A percentile compares a stretch with the other conserved stretches of the same genome.
These are phyloP conservation scores for Drosophila affinis DNA, from an alignment of 2,888 invertebrate species.

Conservation along the genomic window DNA sequence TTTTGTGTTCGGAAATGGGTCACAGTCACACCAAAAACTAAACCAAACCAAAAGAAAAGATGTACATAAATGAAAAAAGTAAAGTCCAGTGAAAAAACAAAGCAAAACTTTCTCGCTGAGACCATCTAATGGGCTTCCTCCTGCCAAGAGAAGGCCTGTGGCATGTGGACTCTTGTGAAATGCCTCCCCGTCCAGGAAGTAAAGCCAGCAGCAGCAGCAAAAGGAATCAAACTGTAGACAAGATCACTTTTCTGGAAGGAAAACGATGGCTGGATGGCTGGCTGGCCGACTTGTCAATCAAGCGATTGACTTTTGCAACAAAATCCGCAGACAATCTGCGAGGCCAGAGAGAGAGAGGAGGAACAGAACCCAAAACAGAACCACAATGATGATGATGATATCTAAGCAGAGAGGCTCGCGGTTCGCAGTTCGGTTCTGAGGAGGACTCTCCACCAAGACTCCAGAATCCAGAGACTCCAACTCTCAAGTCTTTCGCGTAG, in stretches of 20 bases:
- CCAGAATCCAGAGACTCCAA: conserved; percentile 34
- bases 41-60: conserved; percentile 2
- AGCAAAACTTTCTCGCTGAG: conserved; percentile 31
- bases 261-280: conserved; percentile 30
- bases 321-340: conserved; percentile 73
- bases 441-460: not conserved
- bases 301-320: conserved; percentile 76
- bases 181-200: conserved; percentile 52
- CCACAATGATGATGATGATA: conserved; percentile 62
- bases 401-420: conserved; percentile 53
- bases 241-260: conserved; percentile 55
- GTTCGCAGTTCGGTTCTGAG: conserved; percentile 33
- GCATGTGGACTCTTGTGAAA: conserved; percentile 12
- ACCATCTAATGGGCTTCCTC: conserved; percentile 13
- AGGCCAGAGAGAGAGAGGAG: conserved; percentile 45
- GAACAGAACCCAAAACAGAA: conserved; percentile 1
- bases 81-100: conserved; percentile 24
- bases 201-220: conserved; percentile 29
- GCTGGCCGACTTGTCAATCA: conserved; percentile 79
- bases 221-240: conserved; percentile 56
- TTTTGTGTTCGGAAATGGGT: conserved; percentile 51
- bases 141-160: not conserved
- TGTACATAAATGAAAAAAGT: conserved; percentile 13
- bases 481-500: conserved; percentile 47
- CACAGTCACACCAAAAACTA: conserved; percentile 38